Evolutionary conservation across 2,888 invertebrate genomes (phyloP).

Genomic region (Nomada fucata): DNA sequence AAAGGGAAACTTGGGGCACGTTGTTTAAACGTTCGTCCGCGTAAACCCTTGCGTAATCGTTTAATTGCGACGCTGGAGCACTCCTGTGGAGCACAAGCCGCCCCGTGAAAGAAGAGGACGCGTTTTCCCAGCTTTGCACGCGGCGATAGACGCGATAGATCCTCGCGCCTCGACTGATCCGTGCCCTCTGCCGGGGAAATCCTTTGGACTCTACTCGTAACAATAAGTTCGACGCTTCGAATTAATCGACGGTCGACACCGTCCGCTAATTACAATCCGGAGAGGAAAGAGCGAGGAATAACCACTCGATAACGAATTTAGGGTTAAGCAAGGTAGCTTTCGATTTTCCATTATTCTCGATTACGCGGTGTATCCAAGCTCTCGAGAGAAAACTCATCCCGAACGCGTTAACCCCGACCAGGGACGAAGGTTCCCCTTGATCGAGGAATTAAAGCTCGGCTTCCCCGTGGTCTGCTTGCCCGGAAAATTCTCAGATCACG

Average conservation of each 20-base stretch:
- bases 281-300: background rate
- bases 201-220: too few species aligned
- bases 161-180: background rate
- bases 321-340: background rate
- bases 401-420: background rate
- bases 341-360: conserved; percentile 21
- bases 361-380: background rate
- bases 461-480: background rate
- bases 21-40: background rate
- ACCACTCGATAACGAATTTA: background rate
- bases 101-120: background rate
- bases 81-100: too few species aligned
- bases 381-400: background rate
- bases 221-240: background rate
- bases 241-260: background rate
- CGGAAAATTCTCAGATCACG: conserved; percentile 24
- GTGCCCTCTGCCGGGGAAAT: too few species aligned
- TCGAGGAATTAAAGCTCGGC: conserved; percentile 2
- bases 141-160: background rate
- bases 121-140: background rate
- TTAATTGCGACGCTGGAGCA: conserved; percentile 21
- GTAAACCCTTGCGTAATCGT: conserved; percentile 33
- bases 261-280: background rate
- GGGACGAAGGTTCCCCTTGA: background rate
- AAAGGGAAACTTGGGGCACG: background rate